Evolutionary conservation across 2,113 vertebrate genomes (phyloP).

Genomic region (Clinocottus analis): DNA sequence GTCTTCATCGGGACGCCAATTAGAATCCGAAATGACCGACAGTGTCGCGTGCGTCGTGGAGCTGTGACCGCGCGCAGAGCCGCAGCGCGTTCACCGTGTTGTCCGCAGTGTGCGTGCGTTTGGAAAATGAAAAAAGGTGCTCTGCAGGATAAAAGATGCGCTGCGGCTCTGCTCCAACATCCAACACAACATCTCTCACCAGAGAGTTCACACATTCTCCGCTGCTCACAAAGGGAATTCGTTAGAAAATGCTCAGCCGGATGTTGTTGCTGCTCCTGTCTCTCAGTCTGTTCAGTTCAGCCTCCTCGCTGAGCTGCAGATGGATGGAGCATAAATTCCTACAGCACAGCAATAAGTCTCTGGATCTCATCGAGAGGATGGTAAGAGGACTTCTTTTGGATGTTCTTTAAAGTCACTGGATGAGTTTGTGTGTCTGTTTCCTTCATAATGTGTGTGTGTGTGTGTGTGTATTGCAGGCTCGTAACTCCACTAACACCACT

Average conservation of each 20-base stretch:
- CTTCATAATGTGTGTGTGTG: conserved; percentile 10
- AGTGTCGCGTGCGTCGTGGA: too few relatives aligned
- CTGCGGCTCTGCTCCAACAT: conserved; percentile 22
- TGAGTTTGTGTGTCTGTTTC: not conserved
- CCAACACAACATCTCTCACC: not conserved
- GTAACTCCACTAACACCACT: conserved; percentile 50
- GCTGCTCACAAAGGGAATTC: not conserved
- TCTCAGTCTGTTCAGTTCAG: conserved; percentile 37
- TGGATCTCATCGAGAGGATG: conserved; percentile 59
- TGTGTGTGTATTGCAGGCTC: conserved; percentile 41
- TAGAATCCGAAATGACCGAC: conserved; percentile 24
- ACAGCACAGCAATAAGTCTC: conserved; percentile 37
- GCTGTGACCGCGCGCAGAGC: not conserved
- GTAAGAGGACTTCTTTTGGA: conserved; percentile 41
- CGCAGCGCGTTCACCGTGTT: too few relatives aligned
- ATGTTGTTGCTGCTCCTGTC: conserved; percentile 48
- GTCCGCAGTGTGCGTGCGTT: too few relatives aligned
- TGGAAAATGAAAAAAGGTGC: conserved; percentile 45
- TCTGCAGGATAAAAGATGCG: conserved; percentile 21
- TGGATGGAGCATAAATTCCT: conserved; percentile 71
- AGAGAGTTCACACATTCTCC: not conserved
- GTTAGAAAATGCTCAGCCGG: conserved; percentile 43
- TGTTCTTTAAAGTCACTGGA: not conserved
- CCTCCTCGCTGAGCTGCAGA: conserved; percentile 59
- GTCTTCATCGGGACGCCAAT: not conserved